These are phyloP conservation scores for Junco hyemalis DNA, from an alignment of 2,113 vertebrate species.

Conservation along the genomic window DNA sequence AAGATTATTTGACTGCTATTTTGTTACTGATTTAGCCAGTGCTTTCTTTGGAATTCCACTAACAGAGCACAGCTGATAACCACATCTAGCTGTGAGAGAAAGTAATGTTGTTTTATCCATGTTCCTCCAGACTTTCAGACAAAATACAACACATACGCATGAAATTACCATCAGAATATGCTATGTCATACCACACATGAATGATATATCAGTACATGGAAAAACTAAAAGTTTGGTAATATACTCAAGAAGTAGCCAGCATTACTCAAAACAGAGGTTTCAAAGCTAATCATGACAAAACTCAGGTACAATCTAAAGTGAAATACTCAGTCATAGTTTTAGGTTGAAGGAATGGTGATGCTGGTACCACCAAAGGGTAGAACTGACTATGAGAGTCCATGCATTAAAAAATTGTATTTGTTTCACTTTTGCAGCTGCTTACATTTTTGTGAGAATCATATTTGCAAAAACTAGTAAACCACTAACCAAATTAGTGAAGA, in stretches of 20 bases:
- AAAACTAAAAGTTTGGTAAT: background rate
- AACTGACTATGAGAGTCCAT: background rate
- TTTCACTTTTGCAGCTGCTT: background rate
- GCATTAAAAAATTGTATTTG: background rate
- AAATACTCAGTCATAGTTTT: background rate
- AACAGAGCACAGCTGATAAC: background rate
- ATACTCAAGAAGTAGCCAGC: background rate
- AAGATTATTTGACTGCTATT: background rate
- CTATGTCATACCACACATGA: background rate
- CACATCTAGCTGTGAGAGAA: background rate
- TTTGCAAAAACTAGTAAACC: background rate
- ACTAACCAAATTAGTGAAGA: background rate
- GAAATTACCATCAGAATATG: background rate
- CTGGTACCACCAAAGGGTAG: background rate
- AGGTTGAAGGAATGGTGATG: background rate
- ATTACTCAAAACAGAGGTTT: background rate
- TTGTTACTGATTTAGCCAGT: background rate
- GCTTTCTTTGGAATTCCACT: background rate
- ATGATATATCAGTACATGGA: background rate
- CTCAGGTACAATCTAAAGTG: background rate
- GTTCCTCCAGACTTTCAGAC: background rate
- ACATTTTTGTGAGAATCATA: background rate
- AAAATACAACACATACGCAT: background rate
- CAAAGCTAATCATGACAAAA: background rate
- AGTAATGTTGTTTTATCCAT: background rate